phyloP scores from a whole-genome alignment of 2,797 vertebrate species.

The Amblyopsis hoosieri region DNA sequence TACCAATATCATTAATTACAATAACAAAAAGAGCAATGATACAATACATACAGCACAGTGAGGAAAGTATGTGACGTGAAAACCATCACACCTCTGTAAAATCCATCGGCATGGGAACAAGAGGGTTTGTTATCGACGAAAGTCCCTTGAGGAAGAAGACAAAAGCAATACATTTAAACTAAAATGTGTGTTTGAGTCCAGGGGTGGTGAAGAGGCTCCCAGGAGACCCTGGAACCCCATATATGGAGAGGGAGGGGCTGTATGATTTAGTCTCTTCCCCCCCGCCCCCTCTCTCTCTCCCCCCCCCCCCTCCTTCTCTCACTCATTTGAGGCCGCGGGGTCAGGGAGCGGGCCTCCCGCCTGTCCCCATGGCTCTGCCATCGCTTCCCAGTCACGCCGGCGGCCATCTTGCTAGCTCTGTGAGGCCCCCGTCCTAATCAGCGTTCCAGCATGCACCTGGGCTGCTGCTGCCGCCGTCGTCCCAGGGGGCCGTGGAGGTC shows the following conservation, averaged over 20 bases:
- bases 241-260: constrained; percentile 46
- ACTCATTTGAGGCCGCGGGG: constrained; percentile 69
- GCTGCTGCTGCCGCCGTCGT: constrained; percentile 21
- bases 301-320: constrained; percentile 47
- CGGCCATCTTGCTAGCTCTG: constrained; percentile 69
- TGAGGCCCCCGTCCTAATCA: constrained; percentile 66
- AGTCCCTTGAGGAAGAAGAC: too few relatives aligned
- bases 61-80: constrained; percentile 31
- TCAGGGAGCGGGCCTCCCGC: constrained; percentile 68
- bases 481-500: constrained; percentile 64
- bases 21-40: constrained; percentile 82
- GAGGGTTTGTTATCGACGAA: background rate
- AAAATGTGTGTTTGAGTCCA: constrained; percentile 45
- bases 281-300: constrained; percentile 24
- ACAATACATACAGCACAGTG: constrained; percentile 79
- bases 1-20: constrained; percentile 79
- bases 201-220: constrained; percentile 59
- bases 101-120: constrained; percentile 6
- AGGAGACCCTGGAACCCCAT: constrained; percentile 45
- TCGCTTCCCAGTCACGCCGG: constrained; percentile 70
- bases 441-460: constrained; percentile 71
- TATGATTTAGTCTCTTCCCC: constrained; percentile 48
- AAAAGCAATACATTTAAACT: constrained; percentile 11
- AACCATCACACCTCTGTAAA: constrained; percentile 69
- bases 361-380: constrained; percentile 66